phyloP scores from a whole-genome alignment of 2,797 vertebrate species.

The Scyliorhinus canicula region DNA sequence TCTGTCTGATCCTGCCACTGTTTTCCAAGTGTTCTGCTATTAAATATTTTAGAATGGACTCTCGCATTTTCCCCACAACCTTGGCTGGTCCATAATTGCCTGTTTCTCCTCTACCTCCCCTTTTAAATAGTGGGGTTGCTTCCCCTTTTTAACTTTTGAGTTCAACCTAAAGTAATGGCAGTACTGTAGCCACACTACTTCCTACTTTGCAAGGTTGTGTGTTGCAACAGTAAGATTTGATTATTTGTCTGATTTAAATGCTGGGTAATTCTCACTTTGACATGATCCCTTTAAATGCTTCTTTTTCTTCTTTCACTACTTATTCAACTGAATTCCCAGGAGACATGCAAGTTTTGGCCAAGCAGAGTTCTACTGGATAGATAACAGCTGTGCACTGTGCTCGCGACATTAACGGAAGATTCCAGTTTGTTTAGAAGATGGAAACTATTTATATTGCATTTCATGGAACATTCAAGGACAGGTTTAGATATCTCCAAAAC shows the following conservation, averaged over 20 bases:
- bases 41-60: too few relatives aligned
- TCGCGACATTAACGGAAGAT: not conserved
- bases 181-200: not conserved
- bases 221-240: not conserved
- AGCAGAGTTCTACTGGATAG: not conserved
- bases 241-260: not conserved
- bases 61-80: too few relatives aligned
- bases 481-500: constrained; percentile 20
- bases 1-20: too few relatives aligned
- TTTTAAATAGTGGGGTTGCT: too few relatives aligned
- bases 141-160: not conserved
- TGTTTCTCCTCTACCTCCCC: too few relatives aligned
- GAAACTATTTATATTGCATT: constrained; percentile 23
- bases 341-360: constrained; percentile 16
- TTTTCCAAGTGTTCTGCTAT: too few relatives aligned
- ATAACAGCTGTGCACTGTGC: constrained; percentile 32
- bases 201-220: not conserved
- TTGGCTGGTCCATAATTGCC: too few relatives aligned
- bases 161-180: not conserved
- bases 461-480: constrained; percentile 19
- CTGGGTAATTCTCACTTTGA: not conserved
- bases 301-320: not conserved
- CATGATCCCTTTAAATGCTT: not conserved
- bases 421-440: constrained; percentile 25
- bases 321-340: constrained; percentile 35